phyloP scores from a whole-genome alignment of 2,888 invertebrate genomes.

The Lasius platythorax region DNA sequence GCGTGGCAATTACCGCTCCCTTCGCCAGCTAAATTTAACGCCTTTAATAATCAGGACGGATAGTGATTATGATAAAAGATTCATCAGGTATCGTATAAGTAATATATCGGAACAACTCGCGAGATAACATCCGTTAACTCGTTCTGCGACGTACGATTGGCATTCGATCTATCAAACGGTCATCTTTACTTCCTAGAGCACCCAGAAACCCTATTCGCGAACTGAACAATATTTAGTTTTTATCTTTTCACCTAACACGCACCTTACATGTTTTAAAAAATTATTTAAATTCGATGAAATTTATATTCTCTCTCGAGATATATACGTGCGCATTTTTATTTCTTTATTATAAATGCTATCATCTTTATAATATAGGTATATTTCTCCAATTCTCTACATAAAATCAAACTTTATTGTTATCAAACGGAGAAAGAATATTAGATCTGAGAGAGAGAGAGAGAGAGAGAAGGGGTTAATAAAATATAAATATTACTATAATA shows the following conservation, averaged over 20 bases:
- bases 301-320: neutral
- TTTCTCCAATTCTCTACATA: neutral
- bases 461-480: neutral
- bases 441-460: neutral
- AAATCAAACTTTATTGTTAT: neutral
- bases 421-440: neutral
- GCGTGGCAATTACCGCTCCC: neutral
- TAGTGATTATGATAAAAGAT: conserved; percentile 52
- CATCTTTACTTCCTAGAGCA: neutral
- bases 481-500: neutral
- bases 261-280: neutral
- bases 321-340: neutral
- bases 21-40: conserved; percentile 8
- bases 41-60: conserved; percentile 25
- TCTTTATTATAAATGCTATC: neutral
- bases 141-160: conserved; percentile 36
- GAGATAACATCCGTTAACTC: conserved; percentile 47
- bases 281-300: neutral
- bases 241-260: neutral
- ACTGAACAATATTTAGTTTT: neutral
- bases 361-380: neutral
- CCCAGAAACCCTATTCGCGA: neutral
- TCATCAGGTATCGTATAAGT: conserved; percentile 51
- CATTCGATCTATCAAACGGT: conserved; percentile 19
- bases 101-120: conserved; percentile 32